Base-by-base conservation (phyloP, 1,140 invertebrate genomes). In the Sycobia sp. region DNA sequence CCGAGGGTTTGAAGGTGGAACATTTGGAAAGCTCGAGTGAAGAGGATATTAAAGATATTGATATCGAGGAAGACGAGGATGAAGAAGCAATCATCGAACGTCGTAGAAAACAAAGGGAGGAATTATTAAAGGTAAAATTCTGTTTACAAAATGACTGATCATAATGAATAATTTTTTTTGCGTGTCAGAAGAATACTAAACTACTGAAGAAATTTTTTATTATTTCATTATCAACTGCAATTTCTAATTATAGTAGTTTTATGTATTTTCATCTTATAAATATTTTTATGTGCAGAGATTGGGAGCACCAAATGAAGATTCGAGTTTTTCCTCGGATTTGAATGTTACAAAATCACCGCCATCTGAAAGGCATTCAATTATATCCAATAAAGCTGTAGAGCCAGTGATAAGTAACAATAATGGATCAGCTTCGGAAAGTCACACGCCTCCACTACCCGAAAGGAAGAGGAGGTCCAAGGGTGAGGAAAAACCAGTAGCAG, bases 81-180 rank as follows among this genome's bases (percentile, higher is more conserved):
- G 95, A 97, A 76, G 93, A 97, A 78, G 88, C 89, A 62, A 94
- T 97, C 71, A 98, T 98, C 79, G 92, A 97, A 76, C 87, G 88
- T 73, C 84, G 94, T 69, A 86, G 96, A 65, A 93, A 93, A 78
- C 89, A 95, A 76, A 84, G 96, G 44, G 94, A 97, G 81, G 92
- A 93, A 75, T 82, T 98, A 2, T 75, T 97, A 34, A 92, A 92
- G 84, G 91, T 92, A 83, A 75, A 20, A 67, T 36, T 49, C 25
- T 1, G 5, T 14, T 11, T 1, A 25, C 1, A 4, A 43, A n/a
- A 43, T 16, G 3, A 38, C 3, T 14, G 36, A 5, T 38, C 16
- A 46, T 25, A 29, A 23, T 25, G n/a, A 38, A 27, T 56, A 14
- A 25, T 16, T 49, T 20, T 22, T 27, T 55, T 49, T 4, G 1